Evolutionary conservation across 2,113 vertebrate genomes (phyloP).

Genomic region (Nansenia antarctica): DNA sequence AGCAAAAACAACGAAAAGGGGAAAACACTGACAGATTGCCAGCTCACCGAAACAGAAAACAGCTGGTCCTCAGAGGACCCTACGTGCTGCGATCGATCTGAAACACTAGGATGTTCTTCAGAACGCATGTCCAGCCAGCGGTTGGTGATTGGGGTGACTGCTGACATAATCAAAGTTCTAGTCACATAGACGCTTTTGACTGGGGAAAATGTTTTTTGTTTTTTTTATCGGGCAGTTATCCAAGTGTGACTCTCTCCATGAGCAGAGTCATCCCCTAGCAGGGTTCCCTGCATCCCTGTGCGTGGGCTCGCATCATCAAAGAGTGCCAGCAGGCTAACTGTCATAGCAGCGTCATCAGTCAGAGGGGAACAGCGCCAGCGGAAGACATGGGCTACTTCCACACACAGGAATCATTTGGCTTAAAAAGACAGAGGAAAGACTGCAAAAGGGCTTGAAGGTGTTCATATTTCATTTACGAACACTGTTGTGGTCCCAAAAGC

Average conservation of each 20-base stretch:
- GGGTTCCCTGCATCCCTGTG: constrained; percentile 4
- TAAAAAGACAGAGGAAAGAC: too few species aligned
- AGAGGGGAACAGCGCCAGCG: background rate
- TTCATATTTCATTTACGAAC: too few species aligned
- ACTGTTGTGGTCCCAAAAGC: too few species aligned
- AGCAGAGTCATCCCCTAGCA: background rate
- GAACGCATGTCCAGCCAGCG: background rate
- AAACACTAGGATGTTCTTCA: too few species aligned
- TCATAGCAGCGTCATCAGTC: background rate
- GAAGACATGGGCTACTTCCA: background rate
- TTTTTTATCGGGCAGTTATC: background rate
- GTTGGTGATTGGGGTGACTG: background rate
- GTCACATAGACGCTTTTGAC: background rate
- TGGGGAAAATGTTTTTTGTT: background rate
- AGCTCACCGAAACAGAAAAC: background rate
- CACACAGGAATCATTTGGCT: background rate
- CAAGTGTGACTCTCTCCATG: background rate
- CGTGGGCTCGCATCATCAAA: constrained; percentile 2
- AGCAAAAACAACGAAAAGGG: background rate
- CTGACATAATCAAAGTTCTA: background rate
- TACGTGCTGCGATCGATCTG: constrained; percentile 1
- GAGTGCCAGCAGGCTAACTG: background rate
- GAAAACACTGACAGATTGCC: background rate
- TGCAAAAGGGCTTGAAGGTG: too few species aligned
- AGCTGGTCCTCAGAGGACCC: background rate